Base-by-base conservation (phyloP, 2,113 vertebrate genomes). In the Entelurus aequoreus region DNA sequence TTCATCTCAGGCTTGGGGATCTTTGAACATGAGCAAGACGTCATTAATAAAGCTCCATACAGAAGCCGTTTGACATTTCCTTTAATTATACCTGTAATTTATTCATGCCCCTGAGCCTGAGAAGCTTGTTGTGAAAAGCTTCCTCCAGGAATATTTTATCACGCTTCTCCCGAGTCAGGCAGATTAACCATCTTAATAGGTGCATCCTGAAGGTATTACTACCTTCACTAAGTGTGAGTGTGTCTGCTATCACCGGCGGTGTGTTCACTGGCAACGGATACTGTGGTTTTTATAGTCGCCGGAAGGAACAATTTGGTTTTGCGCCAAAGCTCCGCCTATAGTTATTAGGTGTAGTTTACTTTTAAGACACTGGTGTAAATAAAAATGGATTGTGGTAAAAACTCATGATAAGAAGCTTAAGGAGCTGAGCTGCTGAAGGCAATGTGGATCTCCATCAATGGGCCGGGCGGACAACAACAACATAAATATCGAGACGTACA, bases 11-110 rank as follows among this genome's bases (percentile, higher is more conserved):
- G 74, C 72, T 72, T 65, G 62, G 42, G 66, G 80, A 80, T 88
- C 71, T 76, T 80, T 79, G 69, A 81, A 80, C 79, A 77, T 72
- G 76, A 71, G 73, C 66, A 60, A 79, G 65, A 63, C 73, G 52
- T 86, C 65, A 73, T 90, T 90, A 87, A 87, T 89, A 88, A 81
- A 48, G 81, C 79, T 83, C 74, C 73, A 86, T 88, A 88, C 82
- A 87, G 80, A 66, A 75, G 71, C 66, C 63, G 74, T 87, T 85
- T 90, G 90, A 90, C 88, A 90, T 88, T 90, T 85, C 60, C 88
- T 90, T 90, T 90, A 91, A 91, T 91, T 90, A 90, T 84, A 82
- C 75, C 76, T 66, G 81, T 90, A 89, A 91, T 90, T 89, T 91
- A 90, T 91, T 91, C 89, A 91, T 90, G 83, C 82, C 70, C 84